Percentiles rank a stretch among this genome's conserved stretches.
Conservation (phyloP, 2,888 invertebrate genomes). For the Noctua fimbriata region DNA sequence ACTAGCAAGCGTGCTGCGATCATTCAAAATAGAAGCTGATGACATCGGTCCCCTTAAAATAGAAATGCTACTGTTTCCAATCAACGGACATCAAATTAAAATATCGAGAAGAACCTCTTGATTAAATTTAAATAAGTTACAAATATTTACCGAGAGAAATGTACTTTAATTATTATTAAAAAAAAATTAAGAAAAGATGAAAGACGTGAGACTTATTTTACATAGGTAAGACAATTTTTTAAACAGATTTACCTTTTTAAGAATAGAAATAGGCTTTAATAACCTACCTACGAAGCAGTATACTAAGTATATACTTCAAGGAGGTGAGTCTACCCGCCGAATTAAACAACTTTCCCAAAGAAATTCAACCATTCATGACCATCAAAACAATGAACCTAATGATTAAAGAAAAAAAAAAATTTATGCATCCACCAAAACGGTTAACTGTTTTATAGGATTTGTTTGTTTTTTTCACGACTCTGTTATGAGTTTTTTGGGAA, state of each 20-base stretch:
- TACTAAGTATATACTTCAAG: no score
- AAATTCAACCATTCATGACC: no score
- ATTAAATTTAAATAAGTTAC: conserved; percentile 19
- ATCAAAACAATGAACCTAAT: no score
- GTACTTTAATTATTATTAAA: not conserved
- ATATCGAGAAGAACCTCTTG: conserved; percentile 70
- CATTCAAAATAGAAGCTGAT: conserved; percentile 79
- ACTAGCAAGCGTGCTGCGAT: conserved; percentile 78
- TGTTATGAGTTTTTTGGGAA: not conserved
- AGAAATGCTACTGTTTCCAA: conserved; percentile 83
- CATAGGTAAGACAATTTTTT: no score
- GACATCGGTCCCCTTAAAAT: conserved; percentile 82
- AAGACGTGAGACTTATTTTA: not conserved
- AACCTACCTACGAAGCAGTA: no score
- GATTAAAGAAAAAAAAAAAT: no score
- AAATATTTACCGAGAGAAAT: conserved; percentile 17
- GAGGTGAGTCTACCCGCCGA: no score
- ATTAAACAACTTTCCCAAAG: no score
- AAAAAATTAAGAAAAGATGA: not conserved
- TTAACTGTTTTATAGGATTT: not conserved
- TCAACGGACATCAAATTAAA: conserved; percentile 81
- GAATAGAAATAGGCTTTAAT: no score
- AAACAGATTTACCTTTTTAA: no score
- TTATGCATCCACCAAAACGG: not conserved
- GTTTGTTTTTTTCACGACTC: not conserved